phyloP scores from a whole-genome alignment of 2,888 invertebrate species.

The Plebejus anna region DNA sequence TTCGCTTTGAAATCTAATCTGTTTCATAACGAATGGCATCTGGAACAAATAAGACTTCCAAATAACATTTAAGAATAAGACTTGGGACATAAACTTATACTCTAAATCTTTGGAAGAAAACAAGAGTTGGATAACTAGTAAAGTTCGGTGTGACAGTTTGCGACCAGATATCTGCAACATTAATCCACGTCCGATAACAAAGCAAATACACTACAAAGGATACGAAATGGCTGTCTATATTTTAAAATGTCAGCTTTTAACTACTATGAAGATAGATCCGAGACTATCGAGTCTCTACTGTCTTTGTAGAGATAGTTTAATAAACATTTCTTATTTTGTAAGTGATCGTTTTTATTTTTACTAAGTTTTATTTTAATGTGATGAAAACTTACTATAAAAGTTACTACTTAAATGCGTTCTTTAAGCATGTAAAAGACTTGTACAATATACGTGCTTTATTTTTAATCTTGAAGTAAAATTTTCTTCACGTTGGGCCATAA shows the following conservation, averaged over 20 bases:
- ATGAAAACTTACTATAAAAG: too few species aligned
- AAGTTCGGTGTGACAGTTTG: constrained; percentile 6
- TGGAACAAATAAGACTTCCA: constrained; percentile 33
- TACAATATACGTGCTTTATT: too few species aligned
- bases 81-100: neutral
- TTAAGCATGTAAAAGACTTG: too few species aligned
- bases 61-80: neutral
- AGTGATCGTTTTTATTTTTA: neutral
- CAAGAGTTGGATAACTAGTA: constrained; percentile 4
- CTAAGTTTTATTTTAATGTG: too few species aligned
- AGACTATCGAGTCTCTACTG: neutral
- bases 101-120: neutral
- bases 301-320: neutral
- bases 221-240: constrained; percentile 34
- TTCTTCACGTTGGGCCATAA: too few species aligned
- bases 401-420: too few species aligned
- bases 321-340: neutral
- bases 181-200: constrained; percentile 63
- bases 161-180: constrained; percentile 41
- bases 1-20: neutral
- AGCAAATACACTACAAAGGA: constrained; percentile 55
- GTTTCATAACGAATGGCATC: constrained; percentile 17
- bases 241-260: constrained; percentile 20
- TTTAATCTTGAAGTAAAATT: too few species aligned
- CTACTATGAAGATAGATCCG: constrained; percentile 3